A percentile compares a stretch with the other conserved stretches of the same genome.
Evolutionary conservation across 2,888 invertebrate genomes (phyloP).

Genomic region (Hedya salicella): DNA sequence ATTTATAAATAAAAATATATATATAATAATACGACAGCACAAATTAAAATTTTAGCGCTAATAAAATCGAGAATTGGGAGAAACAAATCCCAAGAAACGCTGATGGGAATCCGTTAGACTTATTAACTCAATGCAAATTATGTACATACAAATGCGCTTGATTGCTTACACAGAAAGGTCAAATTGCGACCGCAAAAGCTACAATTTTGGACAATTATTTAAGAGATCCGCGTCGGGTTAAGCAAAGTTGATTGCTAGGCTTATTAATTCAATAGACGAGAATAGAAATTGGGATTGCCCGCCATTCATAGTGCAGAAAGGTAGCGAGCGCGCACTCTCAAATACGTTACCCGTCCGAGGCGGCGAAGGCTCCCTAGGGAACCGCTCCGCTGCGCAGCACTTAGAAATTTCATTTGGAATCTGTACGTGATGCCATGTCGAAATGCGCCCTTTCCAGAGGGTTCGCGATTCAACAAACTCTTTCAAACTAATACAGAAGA

Average conservation of each 20-base stretch:
- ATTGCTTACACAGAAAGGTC: slow-evolving; percentile 23
- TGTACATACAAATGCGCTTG: slow-evolving; percentile 20
- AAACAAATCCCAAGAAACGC: neutral
- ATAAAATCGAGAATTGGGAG: neutral
- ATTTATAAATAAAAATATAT: too few relatives aligned
- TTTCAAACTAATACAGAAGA: slow-evolving; percentile 68
- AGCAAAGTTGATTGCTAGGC: slow-evolving; percentile 37
- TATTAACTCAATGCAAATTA: slow-evolving; percentile 11
- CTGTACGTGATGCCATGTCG: slow-evolving; percentile 74
- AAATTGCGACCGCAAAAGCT: slow-evolving; percentile 29
- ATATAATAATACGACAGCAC: neutral
- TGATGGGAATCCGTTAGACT: neutral
- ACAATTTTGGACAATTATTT: slow-evolving; percentile 43
- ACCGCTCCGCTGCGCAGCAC: slow-evolving; percentile 62
- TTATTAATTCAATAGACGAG: slow-evolving; percentile 44
- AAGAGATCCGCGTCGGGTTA: slow-evolving; percentile 41
- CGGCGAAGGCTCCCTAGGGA: slow-evolving; percentile 59
- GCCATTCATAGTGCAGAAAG: slow-evolving; percentile 56
- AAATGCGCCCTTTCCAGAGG: slow-evolving; percentile 70
- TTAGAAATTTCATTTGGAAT: slow-evolving; percentile 79
- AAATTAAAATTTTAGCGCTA: neutral
- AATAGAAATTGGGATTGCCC: slow-evolving; percentile 49
- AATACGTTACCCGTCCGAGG: slow-evolving; percentile 59
- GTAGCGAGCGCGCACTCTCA: slow-evolving; percentile 50
- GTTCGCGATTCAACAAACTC: slow-evolving; percentile 66